Evolutionary conservation across 2,888 invertebrate genomes (phyloP), one percentile per base, ranked within the genome.

Genomic region (Drosophila ochracea): DNA sequence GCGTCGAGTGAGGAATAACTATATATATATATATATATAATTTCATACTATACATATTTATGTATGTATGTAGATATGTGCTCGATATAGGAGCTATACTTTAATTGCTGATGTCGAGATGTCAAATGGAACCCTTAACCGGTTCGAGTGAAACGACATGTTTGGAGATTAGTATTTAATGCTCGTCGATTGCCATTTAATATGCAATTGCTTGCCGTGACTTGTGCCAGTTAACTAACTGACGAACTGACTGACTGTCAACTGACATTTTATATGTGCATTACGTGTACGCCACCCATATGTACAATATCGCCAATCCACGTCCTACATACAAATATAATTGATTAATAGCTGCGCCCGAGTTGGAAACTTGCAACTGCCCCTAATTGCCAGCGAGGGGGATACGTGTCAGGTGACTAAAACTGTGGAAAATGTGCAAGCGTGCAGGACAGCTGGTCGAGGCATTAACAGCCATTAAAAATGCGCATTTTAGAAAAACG

Each of bases 151-250:
- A 59, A 43, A 35, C 67, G 55, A 60, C 71, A 70, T 65, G 72
- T 76, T 33, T 43, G 62, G 62, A 67, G 75, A 84, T 87, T 82
- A 82, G 84, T 78, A 74, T 74, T 82, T 74, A 82, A 82, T 82
- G 65, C 71, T 47, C 35, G 57, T 65, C 79, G 68, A 82, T 86
- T 81, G 78, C 68, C 67, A 73, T 65, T 61, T 64, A 63, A 77
- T 61, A 31, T 39, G 30, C 64, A 57, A 72, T 57, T 50, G 60
- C 64, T 58, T 47, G 28, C 28, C n/a, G 37, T 31, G 41, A 37
- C 25, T 54, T 57, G 25, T 57, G 54, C 33, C 16, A 19, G 13
- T 50, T 47, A 41, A 11, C 52, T 21, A 21, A 16, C 7, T 9
- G 19, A 7, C 25, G 5, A 25, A 4, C 7, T 41, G 41, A 35